Evolutionary conservation across 2,113 vertebrate species (phyloP).

Genomic region (Osmerus eperlanus): DNA sequence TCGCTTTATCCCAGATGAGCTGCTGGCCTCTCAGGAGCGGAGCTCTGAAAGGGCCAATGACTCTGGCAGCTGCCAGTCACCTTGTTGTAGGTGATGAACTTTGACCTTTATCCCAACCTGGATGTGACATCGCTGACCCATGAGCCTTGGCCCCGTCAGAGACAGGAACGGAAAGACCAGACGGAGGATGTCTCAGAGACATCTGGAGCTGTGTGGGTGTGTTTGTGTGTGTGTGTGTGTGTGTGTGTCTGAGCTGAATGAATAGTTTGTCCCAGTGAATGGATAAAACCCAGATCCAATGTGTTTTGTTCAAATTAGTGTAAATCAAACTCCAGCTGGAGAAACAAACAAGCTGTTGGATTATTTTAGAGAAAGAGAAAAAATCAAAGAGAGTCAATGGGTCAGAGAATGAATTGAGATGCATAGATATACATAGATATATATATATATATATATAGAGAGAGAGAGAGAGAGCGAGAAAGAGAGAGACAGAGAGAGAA

Average conservation of each 20-base stretch:
- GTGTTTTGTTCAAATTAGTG: background rate
- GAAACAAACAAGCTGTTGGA: background rate
- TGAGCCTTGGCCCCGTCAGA: background rate
- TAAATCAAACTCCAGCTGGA: no score
- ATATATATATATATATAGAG: background rate
- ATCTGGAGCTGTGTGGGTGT: constrained; percentile 8
- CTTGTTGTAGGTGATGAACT: constrained; percentile 1
- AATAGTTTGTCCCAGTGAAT: background rate
- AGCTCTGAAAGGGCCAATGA: background rate
- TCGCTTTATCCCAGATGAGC: no score
- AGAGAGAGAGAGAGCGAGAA: constrained; percentile 17
- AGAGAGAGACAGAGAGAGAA: background rate
- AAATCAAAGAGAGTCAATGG: background rate
- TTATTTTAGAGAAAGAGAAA: background rate
- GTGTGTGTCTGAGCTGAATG: background rate
- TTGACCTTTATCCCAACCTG: constrained; percentile 7
- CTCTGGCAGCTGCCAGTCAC: constrained; percentile 19
- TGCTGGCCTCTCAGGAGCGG: no score
- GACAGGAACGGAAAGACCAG: background rate
- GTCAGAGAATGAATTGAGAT: no score
- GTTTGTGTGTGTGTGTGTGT: background rate
- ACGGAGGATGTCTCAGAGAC: background rate
- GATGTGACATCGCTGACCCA: constrained; percentile 19
- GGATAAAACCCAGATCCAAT: background rate
- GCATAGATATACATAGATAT: background rate